Evolutionary conservation across 2,888 invertebrate genomes (phyloP).

Genomic region (Ptilodon capucinus): DNA sequence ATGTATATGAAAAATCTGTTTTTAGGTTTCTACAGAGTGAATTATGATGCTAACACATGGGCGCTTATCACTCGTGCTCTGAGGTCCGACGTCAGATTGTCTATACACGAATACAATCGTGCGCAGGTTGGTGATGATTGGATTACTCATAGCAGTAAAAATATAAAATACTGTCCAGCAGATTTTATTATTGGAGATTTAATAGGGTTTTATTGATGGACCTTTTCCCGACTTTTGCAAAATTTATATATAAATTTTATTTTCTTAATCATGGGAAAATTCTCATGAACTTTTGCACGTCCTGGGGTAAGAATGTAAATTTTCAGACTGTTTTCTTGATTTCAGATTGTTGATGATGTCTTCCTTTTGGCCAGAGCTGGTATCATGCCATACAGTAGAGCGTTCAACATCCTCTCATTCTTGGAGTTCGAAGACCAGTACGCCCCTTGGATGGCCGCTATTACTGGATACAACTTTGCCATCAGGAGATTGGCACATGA

Average conservation of each 20-base stretch:
- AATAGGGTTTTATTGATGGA: too few relatives aligned
- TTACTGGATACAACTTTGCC: slow-evolving; percentile 73
- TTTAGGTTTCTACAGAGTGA: slow-evolving; percentile 84
- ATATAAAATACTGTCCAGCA: too few relatives aligned
- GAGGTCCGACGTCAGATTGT: slow-evolving; percentile 52
- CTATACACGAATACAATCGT: slow-evolving; percentile 84
- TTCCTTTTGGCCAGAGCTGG: slow-evolving; percentile 82
- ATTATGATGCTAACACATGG: slow-evolving; percentile 84
- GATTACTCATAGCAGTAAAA: too few relatives aligned
- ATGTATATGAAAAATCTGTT: slow-evolving; percentile 4
- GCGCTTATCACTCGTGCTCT: slow-evolving; percentile 76
- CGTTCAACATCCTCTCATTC: slow-evolving; percentile 81
- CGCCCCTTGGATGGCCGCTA: slow-evolving; percentile 86
- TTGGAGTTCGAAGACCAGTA: slow-evolving; percentile 85
- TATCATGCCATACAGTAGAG: slow-evolving; percentile 70
- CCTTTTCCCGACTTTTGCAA: too few relatives aligned
- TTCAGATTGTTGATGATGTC: slow-evolving; percentile 85
- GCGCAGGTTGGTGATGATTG: slow-evolving; percentile 80
- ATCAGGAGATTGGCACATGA: slow-evolving; percentile 69
- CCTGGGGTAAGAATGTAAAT: too few relatives aligned
- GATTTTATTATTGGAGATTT: too few relatives aligned
- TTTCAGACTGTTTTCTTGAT: slow-evolving; percentile 5
- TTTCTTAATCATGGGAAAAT: too few relatives aligned
- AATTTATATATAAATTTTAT: too few relatives aligned
- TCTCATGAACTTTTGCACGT: too few relatives aligned